phyloP scores from a whole-genome alignment of 2,797 vertebrate genomes.

The Cynopterus sphinx region DNA sequence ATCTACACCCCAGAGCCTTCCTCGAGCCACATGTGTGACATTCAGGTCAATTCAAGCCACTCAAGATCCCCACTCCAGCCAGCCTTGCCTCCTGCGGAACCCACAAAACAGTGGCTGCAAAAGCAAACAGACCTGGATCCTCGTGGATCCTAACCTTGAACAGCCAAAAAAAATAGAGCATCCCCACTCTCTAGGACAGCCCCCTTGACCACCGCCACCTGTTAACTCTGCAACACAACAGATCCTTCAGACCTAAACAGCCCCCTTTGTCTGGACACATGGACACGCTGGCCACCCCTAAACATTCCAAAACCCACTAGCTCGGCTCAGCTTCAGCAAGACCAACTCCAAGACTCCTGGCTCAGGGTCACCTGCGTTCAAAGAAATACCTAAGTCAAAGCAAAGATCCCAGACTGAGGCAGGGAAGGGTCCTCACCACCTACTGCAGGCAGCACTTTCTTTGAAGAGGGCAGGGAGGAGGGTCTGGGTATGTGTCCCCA shows the following conservation, averaged over 20 bases:
- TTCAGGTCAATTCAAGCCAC: background rate
- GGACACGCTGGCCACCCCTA: background rate
- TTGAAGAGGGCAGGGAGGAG: background rate
- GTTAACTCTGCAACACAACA: background rate
- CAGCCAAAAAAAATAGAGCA: background rate
- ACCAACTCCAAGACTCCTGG: background rate
- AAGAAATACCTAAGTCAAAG: background rate
- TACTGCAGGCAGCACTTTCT: background rate
- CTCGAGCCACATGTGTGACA: background rate
- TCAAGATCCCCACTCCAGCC: background rate
- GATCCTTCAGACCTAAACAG: background rate
- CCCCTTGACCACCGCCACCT: background rate
- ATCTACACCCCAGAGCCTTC: background rate
- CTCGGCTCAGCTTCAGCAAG: background rate
- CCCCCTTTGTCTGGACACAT: background rate
- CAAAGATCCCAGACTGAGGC: background rate
- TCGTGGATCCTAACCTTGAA: background rate
- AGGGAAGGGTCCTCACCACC: background rate
- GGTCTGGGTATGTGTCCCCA: fast-evolving
- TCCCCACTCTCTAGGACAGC: background rate
- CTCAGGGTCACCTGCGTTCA: background rate
- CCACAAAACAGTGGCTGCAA: background rate
- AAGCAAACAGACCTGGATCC: background rate
- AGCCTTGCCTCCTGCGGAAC: background rate
- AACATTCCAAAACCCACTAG: conserved; percentile 6